Conservation (phyloP, 2,888 invertebrate genomes). For the Phalera bucephala region DNA sequence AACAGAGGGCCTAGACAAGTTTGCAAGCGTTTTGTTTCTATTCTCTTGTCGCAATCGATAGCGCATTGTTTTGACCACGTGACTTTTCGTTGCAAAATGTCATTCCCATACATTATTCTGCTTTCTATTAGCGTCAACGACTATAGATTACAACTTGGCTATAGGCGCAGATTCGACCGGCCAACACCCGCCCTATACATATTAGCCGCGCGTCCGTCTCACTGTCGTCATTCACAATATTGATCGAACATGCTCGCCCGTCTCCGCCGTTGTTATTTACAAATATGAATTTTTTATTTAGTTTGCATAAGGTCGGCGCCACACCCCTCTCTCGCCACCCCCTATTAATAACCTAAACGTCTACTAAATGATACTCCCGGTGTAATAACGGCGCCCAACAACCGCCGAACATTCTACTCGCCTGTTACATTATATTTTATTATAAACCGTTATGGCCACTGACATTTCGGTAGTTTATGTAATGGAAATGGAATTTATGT, state of each 20-base stretch:
- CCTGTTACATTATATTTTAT: constrained; percentile 17
- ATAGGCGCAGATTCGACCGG: no score
- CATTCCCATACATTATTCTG: no score
- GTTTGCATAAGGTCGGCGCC: constrained; percentile 57
- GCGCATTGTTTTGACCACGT: no score
- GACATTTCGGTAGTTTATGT: neutral
- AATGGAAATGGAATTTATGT: no score
- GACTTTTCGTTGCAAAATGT: no score
- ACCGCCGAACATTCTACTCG: constrained; percentile 28
- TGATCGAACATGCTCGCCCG: constrained; percentile 35
- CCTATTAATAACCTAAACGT: constrained; percentile 58
- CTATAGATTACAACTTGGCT: no score
- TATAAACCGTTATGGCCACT: constrained; percentile 1
- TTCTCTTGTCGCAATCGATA: no score
- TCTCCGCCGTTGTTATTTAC: constrained; percentile 45
- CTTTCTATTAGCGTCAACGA: no score
- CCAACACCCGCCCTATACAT: no score
- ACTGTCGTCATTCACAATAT: constrained; percentile 36
- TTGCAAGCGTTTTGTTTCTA: no score
- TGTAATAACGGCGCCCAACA: constrained; percentile 24
- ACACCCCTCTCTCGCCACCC: constrained; percentile 38
- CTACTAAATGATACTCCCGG: constrained; percentile 53
- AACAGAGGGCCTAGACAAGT: no score
- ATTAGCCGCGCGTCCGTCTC: no score
- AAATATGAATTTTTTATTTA: constrained; percentile 60